Percentiles rank a stretch among this genome's conserved stretches.
Evolutionary conservation across 2,797 vertebrate species (phyloP).

Genomic region (Podarcis siculus): DNA sequence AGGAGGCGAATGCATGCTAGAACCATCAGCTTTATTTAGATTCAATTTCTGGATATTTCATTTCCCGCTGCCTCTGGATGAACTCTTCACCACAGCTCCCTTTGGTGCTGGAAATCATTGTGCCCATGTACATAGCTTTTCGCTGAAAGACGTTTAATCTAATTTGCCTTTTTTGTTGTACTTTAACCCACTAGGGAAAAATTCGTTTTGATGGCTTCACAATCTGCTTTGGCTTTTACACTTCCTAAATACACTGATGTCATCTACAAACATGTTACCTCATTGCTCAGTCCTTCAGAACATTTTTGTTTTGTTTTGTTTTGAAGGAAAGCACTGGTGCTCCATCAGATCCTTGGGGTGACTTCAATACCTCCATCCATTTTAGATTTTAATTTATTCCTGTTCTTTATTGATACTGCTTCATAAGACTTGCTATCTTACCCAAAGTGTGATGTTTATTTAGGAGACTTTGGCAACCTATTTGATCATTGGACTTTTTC

Average conservation of each 20-base stretch:
- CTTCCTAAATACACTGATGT: neutral
- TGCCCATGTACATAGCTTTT: neutral
- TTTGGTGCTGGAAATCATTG: neutral
- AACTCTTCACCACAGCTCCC: neutral
- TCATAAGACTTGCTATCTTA: too few species aligned
- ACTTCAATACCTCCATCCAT: neutral
- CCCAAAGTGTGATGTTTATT: too few species aligned
- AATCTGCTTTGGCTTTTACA: neutral
- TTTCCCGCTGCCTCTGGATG: neutral
- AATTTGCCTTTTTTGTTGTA: neutral
- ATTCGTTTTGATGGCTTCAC: neutral
- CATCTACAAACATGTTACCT: neutral
- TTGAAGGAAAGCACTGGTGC: neutral
- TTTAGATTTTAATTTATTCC: neutral
- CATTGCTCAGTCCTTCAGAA: neutral
- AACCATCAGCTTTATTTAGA: too few species aligned
- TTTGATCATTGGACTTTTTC: too few species aligned
- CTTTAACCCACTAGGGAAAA: neutral
- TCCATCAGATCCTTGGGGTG: neutral
- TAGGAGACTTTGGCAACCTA: too few species aligned
- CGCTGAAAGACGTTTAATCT: neutral
- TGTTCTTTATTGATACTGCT: neutral
- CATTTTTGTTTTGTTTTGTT: neutral
- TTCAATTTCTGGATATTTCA: neutral
- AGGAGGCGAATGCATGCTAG: too few species aligned